These are phyloP conservation scores for Drosophila triauraria DNA, from an alignment of 1,140 invertebrate genomes.

Conservation along the genomic window DNA sequence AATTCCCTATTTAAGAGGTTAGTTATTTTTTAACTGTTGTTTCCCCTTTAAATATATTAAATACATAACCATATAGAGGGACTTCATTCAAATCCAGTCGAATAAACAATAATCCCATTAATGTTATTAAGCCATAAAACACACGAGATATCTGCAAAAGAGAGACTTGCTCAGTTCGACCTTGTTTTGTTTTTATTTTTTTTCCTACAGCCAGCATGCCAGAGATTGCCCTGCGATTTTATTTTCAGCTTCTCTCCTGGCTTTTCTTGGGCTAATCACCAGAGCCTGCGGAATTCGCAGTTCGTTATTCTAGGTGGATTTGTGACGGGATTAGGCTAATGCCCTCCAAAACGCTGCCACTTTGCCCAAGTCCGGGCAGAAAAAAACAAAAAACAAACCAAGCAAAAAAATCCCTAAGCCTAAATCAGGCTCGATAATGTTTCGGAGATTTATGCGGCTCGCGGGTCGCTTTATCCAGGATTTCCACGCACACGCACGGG, in stretches of 20 bases:
- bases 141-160: conserved; percentile 5
- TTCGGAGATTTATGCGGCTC: conserved; percentile 26
- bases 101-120: conserved; percentile 16
- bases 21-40: not conserved
- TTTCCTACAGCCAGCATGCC: not conserved
- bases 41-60: not conserved
- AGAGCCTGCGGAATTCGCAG: conserved; percentile 5
- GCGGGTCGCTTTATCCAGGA: conserved; percentile 4
- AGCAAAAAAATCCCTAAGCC: not conserved
- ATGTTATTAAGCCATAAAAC: conserved; percentile 18
- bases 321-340: conserved; percentile 42
- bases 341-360: conserved; percentile 21
- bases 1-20: not conserved
- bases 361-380: conserved; percentile 4
- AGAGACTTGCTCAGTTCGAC: not conserved
- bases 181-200: not conserved
- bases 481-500: conserved; percentile 18
- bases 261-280: conserved; percentile 27
- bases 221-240: conserved; percentile 22
- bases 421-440: conserved; percentile 34
- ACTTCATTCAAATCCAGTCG: conserved; percentile 8
- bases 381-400: not conserved
- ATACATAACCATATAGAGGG: not conserved
- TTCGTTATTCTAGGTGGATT: conserved; percentile 43
- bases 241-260: not conserved